Base-by-base conservation (phyloP, 2,113 vertebrate species). In the Cynocephalus volans region DNA sequence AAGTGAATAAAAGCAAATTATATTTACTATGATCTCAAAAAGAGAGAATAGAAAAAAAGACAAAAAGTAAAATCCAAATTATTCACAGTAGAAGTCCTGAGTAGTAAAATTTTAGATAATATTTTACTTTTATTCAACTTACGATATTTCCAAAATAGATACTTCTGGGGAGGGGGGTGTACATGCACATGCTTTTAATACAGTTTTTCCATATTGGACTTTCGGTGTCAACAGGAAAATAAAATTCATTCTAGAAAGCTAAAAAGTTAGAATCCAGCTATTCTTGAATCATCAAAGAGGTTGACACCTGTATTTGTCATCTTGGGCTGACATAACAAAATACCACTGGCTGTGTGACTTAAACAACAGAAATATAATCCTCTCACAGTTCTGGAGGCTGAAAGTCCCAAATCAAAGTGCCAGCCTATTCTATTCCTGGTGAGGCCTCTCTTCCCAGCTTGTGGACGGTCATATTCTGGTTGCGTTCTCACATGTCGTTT, bases 191-290 rank as follows among this genome's bases (percentile, higher is more conserved):
- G 5, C 33, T 77, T 77, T 72, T 73, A 82, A 75, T 41, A 76
- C 36, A 11, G 33, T 1, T 95, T 93, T 95, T 62, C 41, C 28
- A 41, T 11, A 14, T n/a, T 56, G 36, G 50, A 36, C 19, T 88
- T 91, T 33, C 28, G 83, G 28, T 65, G 28, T 48, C 56, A 60
- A 36, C 9, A 26, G 18, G 33, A 13, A 24, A 21, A 76, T 62
- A 45, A 77, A 65, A 69, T 65, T 23, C 26, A 77, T 52, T 87
- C 50, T 72, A 93, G 81, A 77, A 88, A 95, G 4, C 41, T 54
- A 48, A 58, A 13, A 95, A 28, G 15, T 77, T 60, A 84, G 79
- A 90, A 88, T 73, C 45, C 56, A 92, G n/a, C 72, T 88, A 65
- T 76, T 45, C 23, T 73, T 58, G n/a, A 72, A 48, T n/a, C n/a